Percentiles rank a stretch among this genome's conserved stretches.
phyloP scores from a whole-genome alignment of 1,140 invertebrate species.

The Sesamia nonagrioides region DNA sequence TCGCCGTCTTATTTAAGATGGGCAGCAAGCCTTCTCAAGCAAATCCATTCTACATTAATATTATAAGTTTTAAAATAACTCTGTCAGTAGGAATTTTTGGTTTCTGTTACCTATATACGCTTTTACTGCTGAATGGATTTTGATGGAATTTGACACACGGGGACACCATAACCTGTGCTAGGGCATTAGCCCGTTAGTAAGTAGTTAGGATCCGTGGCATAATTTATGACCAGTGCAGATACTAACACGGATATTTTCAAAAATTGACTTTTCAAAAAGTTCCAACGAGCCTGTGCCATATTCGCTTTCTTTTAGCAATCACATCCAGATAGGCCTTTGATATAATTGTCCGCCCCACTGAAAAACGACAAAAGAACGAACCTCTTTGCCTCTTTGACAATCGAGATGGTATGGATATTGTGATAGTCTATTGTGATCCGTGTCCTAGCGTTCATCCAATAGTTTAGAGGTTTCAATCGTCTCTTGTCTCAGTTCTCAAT shows the following conservation, averaged over 20 bases:
- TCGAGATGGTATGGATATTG: constrained; percentile 28
- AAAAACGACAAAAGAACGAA: constrained; percentile 46
- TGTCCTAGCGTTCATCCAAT: constrained; percentile 25
- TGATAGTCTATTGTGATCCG: constrained; percentile 9
- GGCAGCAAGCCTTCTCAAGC: too few relatives aligned
- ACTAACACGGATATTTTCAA: not conserved
- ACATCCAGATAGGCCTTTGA: constrained; percentile 45
- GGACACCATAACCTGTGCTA: too few relatives aligned
- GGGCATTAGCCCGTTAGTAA: too few relatives aligned
- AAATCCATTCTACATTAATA: too few relatives aligned
- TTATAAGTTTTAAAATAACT: too few relatives aligned
- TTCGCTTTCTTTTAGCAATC: constrained; percentile 42
- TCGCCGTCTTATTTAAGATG: not conserved
- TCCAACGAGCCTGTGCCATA: not conserved
- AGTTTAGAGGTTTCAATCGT: not conserved
- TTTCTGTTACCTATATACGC: too few relatives aligned
- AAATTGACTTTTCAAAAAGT: not conserved
- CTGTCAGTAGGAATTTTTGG: too few relatives aligned
- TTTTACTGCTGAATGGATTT: too few relatives aligned
- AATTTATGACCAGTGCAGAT: too few relatives aligned
- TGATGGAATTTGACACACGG: too few relatives aligned
- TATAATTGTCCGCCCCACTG: constrained; percentile 42
- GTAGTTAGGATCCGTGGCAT: too few relatives aligned
- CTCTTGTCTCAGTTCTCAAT: not conserved
- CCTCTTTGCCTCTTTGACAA: constrained; percentile 45